Conservation (phyloP, 2,888 invertebrate species). For the Sphecodes monilicornis region DNA sequence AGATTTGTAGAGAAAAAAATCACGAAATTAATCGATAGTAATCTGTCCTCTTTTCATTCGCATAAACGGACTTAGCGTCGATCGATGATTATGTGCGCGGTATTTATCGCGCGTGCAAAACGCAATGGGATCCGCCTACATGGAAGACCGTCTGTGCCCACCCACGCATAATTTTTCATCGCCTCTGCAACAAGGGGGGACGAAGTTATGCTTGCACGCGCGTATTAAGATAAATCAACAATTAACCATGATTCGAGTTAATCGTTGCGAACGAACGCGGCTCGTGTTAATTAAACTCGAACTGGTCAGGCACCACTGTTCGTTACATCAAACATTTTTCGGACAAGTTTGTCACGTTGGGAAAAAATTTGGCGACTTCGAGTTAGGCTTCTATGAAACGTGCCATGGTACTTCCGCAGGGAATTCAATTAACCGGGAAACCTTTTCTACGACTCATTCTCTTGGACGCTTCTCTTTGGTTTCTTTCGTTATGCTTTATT, state of each 20-base stretch:
- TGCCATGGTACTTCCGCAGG: not conserved
- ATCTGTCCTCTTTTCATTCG: not conserved
- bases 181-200: not conserved
- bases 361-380: not conserved
- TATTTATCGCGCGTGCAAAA: conserved; percentile 19
- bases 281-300: conserved; percentile 22
- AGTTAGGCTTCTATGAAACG: not conserved
- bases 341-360: not conserved
- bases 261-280: conserved; percentile 3
- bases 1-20: too few relatives aligned
- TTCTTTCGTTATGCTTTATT: not conserved
- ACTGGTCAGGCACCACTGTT: conserved; percentile 4
- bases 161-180: conserved; percentile 21
- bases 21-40: too few relatives aligned
- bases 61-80: not conserved
- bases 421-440: conserved; percentile 8
- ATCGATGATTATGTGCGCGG: not conserved
- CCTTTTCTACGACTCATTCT: not conserved
- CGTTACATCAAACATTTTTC: not conserved
- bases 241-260: conserved; percentile 26
- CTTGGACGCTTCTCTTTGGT: not conserved
- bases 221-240: conserved; percentile 27
- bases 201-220: not conserved
- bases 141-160: conserved; percentile 10
- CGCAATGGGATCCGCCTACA: conserved; percentile 21